Base-by-base conservation (phyloP, 2,888 invertebrate species). In the Ophonus ardosiacus region DNA sequence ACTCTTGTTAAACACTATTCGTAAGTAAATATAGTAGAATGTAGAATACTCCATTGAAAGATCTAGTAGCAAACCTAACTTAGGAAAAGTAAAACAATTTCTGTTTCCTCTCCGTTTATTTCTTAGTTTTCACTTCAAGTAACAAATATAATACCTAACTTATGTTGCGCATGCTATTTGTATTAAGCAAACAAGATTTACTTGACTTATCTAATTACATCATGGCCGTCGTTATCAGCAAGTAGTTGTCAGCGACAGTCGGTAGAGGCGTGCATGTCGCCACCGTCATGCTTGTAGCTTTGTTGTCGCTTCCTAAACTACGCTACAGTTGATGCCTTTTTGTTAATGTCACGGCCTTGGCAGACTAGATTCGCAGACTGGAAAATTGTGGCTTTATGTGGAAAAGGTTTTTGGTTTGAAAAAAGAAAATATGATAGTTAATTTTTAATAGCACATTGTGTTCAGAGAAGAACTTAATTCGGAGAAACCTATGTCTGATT, bases 141-240 rank as follows among this genome's bases (percentile, higher is more conserved):
- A 31, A 65, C 65, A 38, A 65, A 7, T 17, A 63, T 63, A 63
- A 21, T 63, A 63, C 63, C 3, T 43, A 43, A 7, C 13, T n/a
- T 65, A 7, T 65, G 31, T 65, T 38, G 38, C 13, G 6, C 63
- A 63, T 24, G 63, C 38, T 31, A 38, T 6, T 31, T 38, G 31
- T 68, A 68, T 13, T 38, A 68, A 68, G 68, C 68, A 68, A 68
- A 68, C 68, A 68, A 68, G 68, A 68, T 68, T 68, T 68, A 68
- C n/a, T 38, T 38, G 24, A 68, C 15, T 63, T 68, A 68, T 68
- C 68, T 68, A 68, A 68, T 68, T 68, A 68, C 38, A 68, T 68
- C n/a, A 31, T 31, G n/a, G 31, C 38, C 68, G 31, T n/a, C 68
- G 31, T 68, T 65, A 68, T 68, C n/a, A 31, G 38, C 68, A 15